Base-by-base conservation (phyloP, 2,888 invertebrate genomes). In the Notocelia uddmanniana region DNA sequence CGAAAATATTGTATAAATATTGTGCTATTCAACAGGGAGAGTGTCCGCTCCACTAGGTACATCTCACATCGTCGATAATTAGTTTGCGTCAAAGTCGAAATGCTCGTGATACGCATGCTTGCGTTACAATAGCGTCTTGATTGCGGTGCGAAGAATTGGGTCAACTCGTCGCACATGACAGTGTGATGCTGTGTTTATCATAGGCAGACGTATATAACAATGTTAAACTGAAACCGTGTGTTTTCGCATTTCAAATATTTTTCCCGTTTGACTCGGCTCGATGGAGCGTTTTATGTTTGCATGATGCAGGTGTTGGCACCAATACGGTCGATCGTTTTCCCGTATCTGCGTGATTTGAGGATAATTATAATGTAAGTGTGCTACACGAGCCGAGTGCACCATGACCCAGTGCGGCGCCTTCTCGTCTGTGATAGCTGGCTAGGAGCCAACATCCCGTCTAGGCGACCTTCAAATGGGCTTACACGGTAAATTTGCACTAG, bases 391-490 rank as follows among this genome's bases (percentile, higher is more conserved):
- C 69, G 74, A 48, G 67, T 75, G 75, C 76, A 76, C 75, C 72
- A 75, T 74, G 76, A 73, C 76, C 77, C 76, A 76, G 79, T 75
- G 80, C 76, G 88, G 87, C 87, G 88, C 87, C 88, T 78, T 75
- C 69, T 76, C 74, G 88, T 88, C 88, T 89, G 76, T 78, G 80
- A 74, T 70, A 77, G 69, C 75, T 89, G 88, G 88, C 87, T 76
- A 19, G 52, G 57, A 68, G 82, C 88, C 88, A 88, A 82, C 66
- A 69, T 74, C 71, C 74, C 73, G 45, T 57, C 75, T 77, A 73
- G 73, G 73, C 77, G 80, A 86, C 85, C 85, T 87, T 87, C 81
- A 79, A 77, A 76, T 69, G 52, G 72, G 74, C 64, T 64, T 67
- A 69, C 63, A 72, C 63, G 73, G 52, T 69, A 58, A 75, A 76